These are phyloP conservation scores for Muscicapa adusta DNA, from an alignment of 2,113 vertebrate genomes.

Conservation along the genomic window DNA sequence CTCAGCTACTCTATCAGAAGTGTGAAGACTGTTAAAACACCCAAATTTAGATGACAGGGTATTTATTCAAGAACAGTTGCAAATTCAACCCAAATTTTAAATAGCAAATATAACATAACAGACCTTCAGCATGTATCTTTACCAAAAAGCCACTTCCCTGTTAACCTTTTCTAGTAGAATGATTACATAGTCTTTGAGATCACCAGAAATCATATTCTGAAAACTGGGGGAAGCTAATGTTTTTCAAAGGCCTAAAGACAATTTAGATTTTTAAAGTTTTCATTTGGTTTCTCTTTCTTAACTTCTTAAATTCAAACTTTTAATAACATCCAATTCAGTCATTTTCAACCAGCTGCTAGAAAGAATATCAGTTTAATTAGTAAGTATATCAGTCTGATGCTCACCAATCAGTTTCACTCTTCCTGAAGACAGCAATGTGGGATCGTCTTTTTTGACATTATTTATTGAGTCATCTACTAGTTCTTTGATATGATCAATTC, in stretches of 20 bases:
- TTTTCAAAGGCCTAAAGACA: not conserved
- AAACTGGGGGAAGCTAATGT: not conserved
- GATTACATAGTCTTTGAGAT: not conserved
- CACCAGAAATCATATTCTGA: not conserved
- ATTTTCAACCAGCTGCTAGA: slow-evolving; percentile 33
- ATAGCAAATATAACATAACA: not conserved
- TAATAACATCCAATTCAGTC: not conserved
- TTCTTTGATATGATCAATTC: slow-evolving; percentile 99
- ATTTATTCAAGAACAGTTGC: not conserved
- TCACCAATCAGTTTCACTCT: slow-evolving; percentile 90
- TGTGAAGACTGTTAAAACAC: not conserved
- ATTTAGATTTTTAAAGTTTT: not conserved
- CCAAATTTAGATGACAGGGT: not conserved
- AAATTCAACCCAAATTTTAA: not conserved
- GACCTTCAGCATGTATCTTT: not conserved
- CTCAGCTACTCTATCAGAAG: not conserved
- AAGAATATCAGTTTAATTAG: slow-evolving; percentile 36
- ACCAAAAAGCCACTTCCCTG: not conserved
- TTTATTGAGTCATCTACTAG: slow-evolving; percentile 94
- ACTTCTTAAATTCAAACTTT: not conserved
- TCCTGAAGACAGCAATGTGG: slow-evolving; percentile 89
- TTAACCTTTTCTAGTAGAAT: not conserved
- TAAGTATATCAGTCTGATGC: slow-evolving; percentile 58
- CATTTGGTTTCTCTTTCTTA: not conserved
- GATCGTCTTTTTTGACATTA: slow-evolving; percentile 96